A percentile compares a stretch with the other conserved stretches of the same genome.
phyloP scores from a whole-genome alignment of 2,888 invertebrate species.

The Scaptomyza flava region DNA sequence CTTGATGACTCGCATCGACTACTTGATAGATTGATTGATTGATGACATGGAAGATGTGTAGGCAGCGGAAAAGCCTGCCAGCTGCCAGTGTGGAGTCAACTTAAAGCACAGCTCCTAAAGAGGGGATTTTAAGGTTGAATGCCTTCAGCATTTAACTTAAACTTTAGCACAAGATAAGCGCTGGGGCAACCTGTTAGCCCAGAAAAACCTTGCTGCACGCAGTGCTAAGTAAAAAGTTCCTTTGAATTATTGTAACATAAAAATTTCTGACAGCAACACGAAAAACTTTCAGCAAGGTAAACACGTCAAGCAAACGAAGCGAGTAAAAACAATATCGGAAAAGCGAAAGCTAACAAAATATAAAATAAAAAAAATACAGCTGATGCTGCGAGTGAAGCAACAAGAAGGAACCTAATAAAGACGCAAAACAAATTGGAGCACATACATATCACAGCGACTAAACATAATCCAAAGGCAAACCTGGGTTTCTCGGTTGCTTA shows the following conservation, averaged over 20 bases:
- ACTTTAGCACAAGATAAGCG: slow-evolving; percentile 14
- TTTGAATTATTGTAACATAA: slow-evolving; percentile 65
- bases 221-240: slow-evolving; percentile 60
- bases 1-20: slow-evolving; percentile 71
- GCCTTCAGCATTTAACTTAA: neutral
- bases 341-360: slow-evolving; percentile 2
- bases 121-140: slow-evolving; percentile 11
- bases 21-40: slow-evolving; percentile 66
- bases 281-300: slow-evolving; percentile 53
- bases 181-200: slow-evolving; percentile 69
- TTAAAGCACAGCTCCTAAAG: slow-evolving; percentile 38
- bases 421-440: slow-evolving; percentile 72
- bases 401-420: slow-evolving; percentile 64
- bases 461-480: slow-evolving; percentile 60
- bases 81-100: slow-evolving; percentile 10
- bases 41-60: slow-evolving; percentile 47
- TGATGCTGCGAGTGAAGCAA: slow-evolving; percentile 32
- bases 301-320: slow-evolving; percentile 65
- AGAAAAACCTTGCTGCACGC: slow-evolving; percentile 22
- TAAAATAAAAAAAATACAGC: slow-evolving; percentile 31
- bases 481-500: slow-evolving; percentile 37
- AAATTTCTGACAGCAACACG: slow-evolving; percentile 65
- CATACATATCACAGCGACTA: slow-evolving; percentile 65
- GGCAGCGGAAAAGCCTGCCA: slow-evolving; percentile 10
- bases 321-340: slow-evolving; percentile 70